Evolutionary conservation across 2,888 invertebrate species (phyloP).

Genomic region (Electrophaes corylata): DNA sequence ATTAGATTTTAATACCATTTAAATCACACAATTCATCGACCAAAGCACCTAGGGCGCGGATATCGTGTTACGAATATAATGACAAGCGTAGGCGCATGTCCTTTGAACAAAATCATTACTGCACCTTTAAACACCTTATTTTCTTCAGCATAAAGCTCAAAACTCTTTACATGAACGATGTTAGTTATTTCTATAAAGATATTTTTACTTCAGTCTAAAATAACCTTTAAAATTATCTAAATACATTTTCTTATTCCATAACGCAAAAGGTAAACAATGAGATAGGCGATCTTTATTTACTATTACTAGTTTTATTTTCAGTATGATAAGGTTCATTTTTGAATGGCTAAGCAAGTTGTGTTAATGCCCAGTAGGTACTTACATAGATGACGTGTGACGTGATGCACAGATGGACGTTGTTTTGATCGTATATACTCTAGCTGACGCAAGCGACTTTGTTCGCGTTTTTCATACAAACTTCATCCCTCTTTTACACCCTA

Average conservation of each 20-base stretch:
- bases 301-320: not conserved
- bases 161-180: not conserved
- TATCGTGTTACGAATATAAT: conserved; percentile 66
- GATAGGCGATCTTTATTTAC: conserved; percentile 9
- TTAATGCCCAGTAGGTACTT: conserved; percentile 55
- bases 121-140: conserved; percentile 4
- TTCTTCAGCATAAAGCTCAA: not conserved
- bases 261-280: conserved; percentile 13
- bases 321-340: conserved; percentile 5
- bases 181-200: not conserved
- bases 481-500: no score
- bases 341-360: not conserved
- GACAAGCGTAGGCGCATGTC: conserved; percentile 70
- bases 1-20: conserved; percentile 41
- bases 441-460: no score
- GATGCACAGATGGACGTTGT: conserved; percentile 58
- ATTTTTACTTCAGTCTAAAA: no score
- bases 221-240: no score
- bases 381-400: conserved; percentile 53
- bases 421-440: no score
- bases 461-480: no score
- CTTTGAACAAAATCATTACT: not conserved
- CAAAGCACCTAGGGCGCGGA: conserved; percentile 62
- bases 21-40: conserved; percentile 51
- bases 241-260: conserved; percentile 25